Evolutionary conservation across 2,888 invertebrate genomes (phyloP), one percentile per base, ranked within the genome.

Genomic region (Drosophila macrospina): DNA sequence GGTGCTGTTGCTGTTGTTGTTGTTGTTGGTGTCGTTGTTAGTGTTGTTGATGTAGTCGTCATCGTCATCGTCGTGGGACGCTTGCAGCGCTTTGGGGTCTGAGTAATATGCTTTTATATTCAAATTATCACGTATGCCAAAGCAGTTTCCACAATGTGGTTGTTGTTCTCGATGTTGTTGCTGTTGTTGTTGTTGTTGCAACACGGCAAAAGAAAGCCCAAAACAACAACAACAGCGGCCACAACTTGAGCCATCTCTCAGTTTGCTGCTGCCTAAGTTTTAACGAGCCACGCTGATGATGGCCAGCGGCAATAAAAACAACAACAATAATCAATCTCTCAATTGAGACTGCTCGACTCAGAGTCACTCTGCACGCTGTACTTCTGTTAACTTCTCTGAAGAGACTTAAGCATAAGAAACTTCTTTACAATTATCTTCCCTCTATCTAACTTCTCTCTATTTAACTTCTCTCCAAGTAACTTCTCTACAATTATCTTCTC

Each of bases 81-180:
- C 69, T 54, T 61, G 45, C 55, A 37, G 37, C 37, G 48, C 47
- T 59, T 64, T 59, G 62, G 65, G 51, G 70, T 16, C 54, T 39
- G 69, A 65, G 79, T 84, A 81, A 82, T 85, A 78, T 81, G 81
- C 82, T 81, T 82, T 82, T 82, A 82, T 82, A 82, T 82, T 82
- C 82, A 82, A 82, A 82, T 82, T 82, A 85, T 70, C 78, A 85
- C 85, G 82, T 82, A 85, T 80, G 80, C 80, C 78, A 74, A 81
- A 41, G 73, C 69, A 76, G 73, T 76, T 70, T 56, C 78, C 77
- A 65, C 39, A 41, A 20, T 45, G 11, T 20, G 7, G 13, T 42
- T 13, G n/a, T 34, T 20, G 20, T 41, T 28, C n/a, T 24, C 36
- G 5, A 30, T 16, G 5, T 30, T 20, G 20, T 20, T 1, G 20